Conservation (phyloP, 2,888 invertebrate species). For the Agrotis ipsilon region DNA sequence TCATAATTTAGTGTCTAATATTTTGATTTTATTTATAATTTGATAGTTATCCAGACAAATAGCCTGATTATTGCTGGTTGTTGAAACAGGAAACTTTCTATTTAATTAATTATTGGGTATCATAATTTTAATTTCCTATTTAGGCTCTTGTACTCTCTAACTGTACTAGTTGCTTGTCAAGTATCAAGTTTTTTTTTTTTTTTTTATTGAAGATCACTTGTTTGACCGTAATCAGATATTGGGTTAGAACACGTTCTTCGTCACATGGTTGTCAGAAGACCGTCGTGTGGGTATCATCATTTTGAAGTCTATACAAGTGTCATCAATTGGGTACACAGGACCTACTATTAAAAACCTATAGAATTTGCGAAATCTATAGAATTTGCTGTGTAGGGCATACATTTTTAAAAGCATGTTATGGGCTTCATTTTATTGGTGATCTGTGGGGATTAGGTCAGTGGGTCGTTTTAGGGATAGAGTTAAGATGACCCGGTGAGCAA, state of each 20-base stretch:
- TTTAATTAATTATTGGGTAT: not conserved
- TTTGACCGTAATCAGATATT: conserved; percentile 80
- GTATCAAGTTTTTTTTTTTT: not conserved
- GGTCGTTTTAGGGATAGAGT: too few relatives aligned
- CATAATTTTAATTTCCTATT: not conserved
- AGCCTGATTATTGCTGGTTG: not conserved
- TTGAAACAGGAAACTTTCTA: too few relatives aligned
- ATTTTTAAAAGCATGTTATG: too few relatives aligned
- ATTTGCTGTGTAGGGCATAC: too few relatives aligned
- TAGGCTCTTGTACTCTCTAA: not conserved
- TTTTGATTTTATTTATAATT: too few relatives aligned
- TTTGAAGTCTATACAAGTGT: conserved; percentile 62
- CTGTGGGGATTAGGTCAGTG: too few relatives aligned
- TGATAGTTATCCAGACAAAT: not conserved
- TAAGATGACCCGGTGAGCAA: too few relatives aligned
- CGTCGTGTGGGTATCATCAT: conserved; percentile 92
- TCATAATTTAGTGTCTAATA: not conserved
- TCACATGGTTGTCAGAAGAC: conserved; percentile 90
- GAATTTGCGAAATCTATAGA: too few relatives aligned
- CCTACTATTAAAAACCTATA: too few relatives aligned
- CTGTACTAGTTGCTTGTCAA: too few relatives aligned
- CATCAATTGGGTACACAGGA: not conserved
- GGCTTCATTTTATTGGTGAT: too few relatives aligned
- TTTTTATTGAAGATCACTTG: conserved; percentile 23
- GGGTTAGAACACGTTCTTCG: conserved; percentile 87